Evolutionary conservation across 2,797 vertebrate genomes (phyloP).

Genomic region (Molossus alvarezi): DNA sequence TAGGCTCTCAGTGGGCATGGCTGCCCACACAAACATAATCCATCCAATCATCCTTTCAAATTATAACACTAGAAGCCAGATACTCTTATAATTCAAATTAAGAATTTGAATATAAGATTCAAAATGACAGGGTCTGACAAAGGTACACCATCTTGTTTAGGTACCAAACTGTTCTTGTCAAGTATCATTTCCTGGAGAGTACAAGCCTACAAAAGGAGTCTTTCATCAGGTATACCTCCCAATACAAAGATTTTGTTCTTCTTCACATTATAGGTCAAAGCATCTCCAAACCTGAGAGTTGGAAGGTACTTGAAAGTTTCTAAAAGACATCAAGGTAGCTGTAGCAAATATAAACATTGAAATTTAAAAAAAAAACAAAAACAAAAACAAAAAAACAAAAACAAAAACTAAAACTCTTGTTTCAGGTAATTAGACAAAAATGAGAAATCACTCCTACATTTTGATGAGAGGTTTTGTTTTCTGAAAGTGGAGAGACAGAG

Average conservation of each 20-base stretch:
- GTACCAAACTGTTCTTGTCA: background rate
- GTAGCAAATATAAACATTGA: background rate
- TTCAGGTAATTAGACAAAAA: slow-evolving; percentile 52
- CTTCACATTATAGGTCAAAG: background rate
- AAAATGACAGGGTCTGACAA: background rate
- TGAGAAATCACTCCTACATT: background rate
- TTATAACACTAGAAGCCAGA: background rate
- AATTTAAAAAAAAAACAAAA: background rate
- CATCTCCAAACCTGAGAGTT: background rate
- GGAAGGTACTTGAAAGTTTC: background rate
- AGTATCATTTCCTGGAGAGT: background rate
- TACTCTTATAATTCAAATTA: background rate
- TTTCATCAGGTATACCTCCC: background rate
- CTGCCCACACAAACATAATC: background rate
- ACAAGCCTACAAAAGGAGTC: background rate
- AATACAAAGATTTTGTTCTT: background rate
- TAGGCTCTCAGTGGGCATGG: background rate
- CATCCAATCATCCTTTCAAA: background rate
- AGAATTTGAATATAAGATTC: background rate
- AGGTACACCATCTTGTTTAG: background rate
- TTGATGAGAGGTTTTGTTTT: background rate
- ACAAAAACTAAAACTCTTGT: background rate
- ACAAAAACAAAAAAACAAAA: background rate
- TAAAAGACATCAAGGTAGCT: background rate
- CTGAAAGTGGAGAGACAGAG: slow-evolving; percentile 4